Conservation (phyloP, 2,888 invertebrate genomes). For the Lithophane leautieri region DNA sequence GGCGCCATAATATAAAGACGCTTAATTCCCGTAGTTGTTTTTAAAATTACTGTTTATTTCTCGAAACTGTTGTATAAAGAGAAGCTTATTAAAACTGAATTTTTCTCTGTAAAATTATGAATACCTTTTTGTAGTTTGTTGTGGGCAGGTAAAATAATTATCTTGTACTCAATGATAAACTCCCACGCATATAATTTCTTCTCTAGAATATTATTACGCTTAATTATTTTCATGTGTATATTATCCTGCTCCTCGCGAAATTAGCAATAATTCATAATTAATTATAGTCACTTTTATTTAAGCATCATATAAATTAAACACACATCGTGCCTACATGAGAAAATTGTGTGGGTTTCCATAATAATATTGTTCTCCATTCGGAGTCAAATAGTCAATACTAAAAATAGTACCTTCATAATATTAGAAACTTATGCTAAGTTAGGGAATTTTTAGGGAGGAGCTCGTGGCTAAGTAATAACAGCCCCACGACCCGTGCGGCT, state of each 20-base stretch:
- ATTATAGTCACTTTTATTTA: slow-evolving; percentile 10
- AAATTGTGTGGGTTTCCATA: too few relatives aligned
- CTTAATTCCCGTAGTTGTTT: slow-evolving; percentile 19
- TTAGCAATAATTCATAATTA: slow-evolving; percentile 28
- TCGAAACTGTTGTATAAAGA: slow-evolving; percentile 27
- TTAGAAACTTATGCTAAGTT: neutral
- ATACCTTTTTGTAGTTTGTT: slow-evolving; percentile 11
- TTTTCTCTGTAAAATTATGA: slow-evolving; percentile 24
- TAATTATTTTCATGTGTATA: slow-evolving; percentile 29
- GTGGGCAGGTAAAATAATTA: slow-evolving; percentile 31
- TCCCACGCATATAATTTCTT: slow-evolving; percentile 38
- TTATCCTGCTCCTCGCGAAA: slow-evolving; percentile 1
- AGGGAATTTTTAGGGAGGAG: too few relatives aligned
- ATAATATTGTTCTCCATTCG: neutral
- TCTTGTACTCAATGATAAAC: slow-evolving; percentile 21
- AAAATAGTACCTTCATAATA: neutral
- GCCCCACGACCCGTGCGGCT: too few relatives aligned
- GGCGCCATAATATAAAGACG: slow-evolving; percentile 33
- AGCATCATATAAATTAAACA: slow-evolving; percentile 4
- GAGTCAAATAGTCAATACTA: neutral
- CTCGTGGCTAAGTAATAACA: too few relatives aligned
- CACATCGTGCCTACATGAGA: neutral
- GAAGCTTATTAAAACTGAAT: slow-evolving; percentile 41
- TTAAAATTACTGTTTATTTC: slow-evolving; percentile 28
- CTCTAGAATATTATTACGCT: slow-evolving; percentile 33